Conservation (phyloP, 2,797 vertebrate genomes). For the Spheniscus humboldti region DNA sequence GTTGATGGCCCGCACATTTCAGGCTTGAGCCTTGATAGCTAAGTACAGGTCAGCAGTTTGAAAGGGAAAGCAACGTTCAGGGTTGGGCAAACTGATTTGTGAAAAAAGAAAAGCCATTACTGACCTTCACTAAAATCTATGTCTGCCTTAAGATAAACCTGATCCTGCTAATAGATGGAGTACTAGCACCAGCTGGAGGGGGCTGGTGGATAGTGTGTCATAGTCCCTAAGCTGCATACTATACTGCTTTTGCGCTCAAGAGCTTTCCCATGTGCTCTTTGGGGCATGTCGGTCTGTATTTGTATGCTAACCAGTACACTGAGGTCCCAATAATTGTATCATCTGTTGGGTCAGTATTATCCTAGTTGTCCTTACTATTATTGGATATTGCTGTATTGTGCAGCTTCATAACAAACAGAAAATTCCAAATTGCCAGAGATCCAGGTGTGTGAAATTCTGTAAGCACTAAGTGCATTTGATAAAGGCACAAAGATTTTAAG, state of each 20-base stretch:
- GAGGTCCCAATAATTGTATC: neutral
- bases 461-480: neutral
- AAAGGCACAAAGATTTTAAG: neutral
- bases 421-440: neutral
- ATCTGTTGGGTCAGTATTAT: neutral
- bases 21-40: neutral
- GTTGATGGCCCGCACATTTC: neutral
- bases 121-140: neutral
- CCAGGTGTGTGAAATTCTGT: neutral
- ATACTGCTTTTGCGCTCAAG: neutral
- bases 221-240: neutral
- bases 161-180: neutral
- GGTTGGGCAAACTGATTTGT: neutral
- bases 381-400: neutral
- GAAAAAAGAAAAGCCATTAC: neutral
- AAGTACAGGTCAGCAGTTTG: neutral
- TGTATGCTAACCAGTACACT: neutral
- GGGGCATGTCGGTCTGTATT: neutral
- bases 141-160: neutral
- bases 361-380: neutral
- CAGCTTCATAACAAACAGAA: neutral
- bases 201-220: neutral
- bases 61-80: neutral
- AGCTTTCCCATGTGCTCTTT: neutral
- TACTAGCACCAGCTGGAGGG: neutral